Evolutionary conservation across 2,113 vertebrate species (phyloP), one percentile per base, ranked within the genome.

Genomic region (Gallinago media): DNA sequence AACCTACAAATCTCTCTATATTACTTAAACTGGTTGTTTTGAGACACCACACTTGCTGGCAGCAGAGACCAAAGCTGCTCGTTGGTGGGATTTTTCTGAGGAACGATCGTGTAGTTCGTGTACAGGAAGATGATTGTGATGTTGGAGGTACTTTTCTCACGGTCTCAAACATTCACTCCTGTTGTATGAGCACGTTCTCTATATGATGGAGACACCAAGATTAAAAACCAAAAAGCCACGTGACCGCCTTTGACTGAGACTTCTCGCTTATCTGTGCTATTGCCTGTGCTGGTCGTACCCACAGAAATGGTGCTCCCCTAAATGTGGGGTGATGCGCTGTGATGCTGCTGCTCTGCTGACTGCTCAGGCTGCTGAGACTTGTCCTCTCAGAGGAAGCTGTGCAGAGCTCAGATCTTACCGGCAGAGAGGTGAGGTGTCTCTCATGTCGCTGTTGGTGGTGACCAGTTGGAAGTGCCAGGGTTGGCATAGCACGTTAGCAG

Each of bases 211-310:
- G 29, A 58, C 14, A 29, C 54, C n/a, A 7, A 29, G 49, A 16
- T 32, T 50, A 18, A 52, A 56, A 72, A 7, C 38, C 1, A 0
- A 34, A 62, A n/a, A 3, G 3, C 31, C 0, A 0, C 6, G 11
- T 1, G 1, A 2, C 32, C 8, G 26, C 31, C 58, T 52, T 38
- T 55, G 50, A 2, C 25, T 9, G 52, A 18, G 77, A 11, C 49
- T 38, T 42, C 17, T 59, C 2, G 0, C 49, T 36, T 21, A 1
- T 16, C 67, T 13, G 31, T 21, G 49, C 20, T 2, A 1, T 12
- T n/a, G 15, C 54, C 34, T 29, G 70, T 1, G 3, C 22, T 20
- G 55, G 5, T 13, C 8, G 27, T 59, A 20, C 23, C 27, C 42
- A 3, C 55, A 38, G 74, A 17, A 44, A 17, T 0, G 8, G 19